Evolutionary conservation across 2,113 vertebrate genomes (phyloP).

Genomic region (Petrocephalus microphthalmus): DNA sequence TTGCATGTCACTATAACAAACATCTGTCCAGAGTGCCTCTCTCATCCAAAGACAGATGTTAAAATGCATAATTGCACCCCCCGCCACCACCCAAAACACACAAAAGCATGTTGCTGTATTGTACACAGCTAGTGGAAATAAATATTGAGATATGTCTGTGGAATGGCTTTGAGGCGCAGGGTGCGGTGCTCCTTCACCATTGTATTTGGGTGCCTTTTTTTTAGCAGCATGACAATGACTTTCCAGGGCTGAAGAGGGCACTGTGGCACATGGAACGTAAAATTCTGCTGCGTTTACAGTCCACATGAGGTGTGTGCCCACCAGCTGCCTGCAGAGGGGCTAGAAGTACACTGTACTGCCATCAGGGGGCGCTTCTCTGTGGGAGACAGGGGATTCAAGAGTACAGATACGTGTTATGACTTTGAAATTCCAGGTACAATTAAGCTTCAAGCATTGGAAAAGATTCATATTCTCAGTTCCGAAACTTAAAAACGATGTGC

Average conservation of each 20-base stretch:
- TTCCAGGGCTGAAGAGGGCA: not conserved
- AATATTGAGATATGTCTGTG: not conserved
- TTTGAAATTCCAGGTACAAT: not conserved
- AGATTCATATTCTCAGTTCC: not conserved
- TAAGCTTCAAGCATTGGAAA: not conserved
- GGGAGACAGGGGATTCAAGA: not conserved
- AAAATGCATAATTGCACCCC: not conserved
- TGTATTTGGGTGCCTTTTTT: not conserved
- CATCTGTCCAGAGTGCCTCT: not conserved
- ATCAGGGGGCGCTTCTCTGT: slow-evolving; percentile 55
- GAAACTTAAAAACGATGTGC: not conserved
- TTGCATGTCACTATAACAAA: not conserved
- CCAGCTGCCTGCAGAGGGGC: slow-evolving; percentile 34
- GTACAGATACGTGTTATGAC: not conserved
- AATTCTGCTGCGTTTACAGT: not conserved
- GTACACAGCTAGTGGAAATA: not conserved
- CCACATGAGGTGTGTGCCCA: not conserved
- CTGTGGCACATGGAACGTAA: not conserved
- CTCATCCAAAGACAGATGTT: not conserved
- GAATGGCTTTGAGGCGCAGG: not conserved
- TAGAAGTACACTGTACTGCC: slow-evolving; percentile 51
- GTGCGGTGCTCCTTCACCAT: not conserved
- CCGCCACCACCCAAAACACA: slow-evolving; percentile 15
- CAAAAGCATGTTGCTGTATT: not conserved
- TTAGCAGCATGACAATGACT: not conserved